Evolutionary conservation across 2,797 vertebrate species (phyloP).

Genomic region (Bryconaethiops microstoma): DNA sequence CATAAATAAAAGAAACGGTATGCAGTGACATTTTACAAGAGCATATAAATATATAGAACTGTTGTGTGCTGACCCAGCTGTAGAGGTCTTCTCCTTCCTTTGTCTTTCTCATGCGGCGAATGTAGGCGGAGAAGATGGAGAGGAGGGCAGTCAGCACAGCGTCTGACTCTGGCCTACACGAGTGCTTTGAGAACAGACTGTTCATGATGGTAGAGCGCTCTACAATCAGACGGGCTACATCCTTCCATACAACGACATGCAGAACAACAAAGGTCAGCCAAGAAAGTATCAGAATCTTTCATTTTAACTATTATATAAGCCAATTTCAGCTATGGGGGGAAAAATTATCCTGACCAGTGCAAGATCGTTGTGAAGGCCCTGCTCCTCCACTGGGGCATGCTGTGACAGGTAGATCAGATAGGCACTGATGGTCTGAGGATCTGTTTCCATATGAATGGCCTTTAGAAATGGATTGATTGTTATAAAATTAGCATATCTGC

Average conservation of each 20-base stretch:
- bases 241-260: slow-evolving; percentile 69
- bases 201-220: slow-evolving; percentile 99
- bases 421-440: slow-evolving; percentile 95
- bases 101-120: slow-evolving; percentile 94
- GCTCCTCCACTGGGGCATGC: slow-evolving; percentile 93
- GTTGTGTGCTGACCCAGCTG: slow-evolving; percentile 87
- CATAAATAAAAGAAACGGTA: neutral
- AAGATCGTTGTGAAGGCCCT: slow-evolving; percentile 92
- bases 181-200: slow-evolving; percentile 92
- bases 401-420: slow-evolving; percentile 98
- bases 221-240: slow-evolving; percentile 93
- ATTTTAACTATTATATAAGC: neutral
- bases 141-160: slow-evolving; percentile 90
- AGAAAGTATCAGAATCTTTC: neutral
- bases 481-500: neutral
- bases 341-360: slow-evolving; percentile 85
- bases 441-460: slow-evolving; percentile 98
- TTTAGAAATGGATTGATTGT: slow-evolving; percentile 57
- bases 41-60: neutral
- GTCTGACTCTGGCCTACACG: slow-evolving; percentile 83
- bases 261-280: slow-evolving; percentile 23
- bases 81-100: slow-evolving; percentile 98
- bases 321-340: too few species aligned
- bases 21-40: neutral
- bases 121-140: slow-evolving; percentile 90